Base-by-base conservation (phyloP, 2,888 invertebrate genomes). In the Xestia xanthographa region DNA sequence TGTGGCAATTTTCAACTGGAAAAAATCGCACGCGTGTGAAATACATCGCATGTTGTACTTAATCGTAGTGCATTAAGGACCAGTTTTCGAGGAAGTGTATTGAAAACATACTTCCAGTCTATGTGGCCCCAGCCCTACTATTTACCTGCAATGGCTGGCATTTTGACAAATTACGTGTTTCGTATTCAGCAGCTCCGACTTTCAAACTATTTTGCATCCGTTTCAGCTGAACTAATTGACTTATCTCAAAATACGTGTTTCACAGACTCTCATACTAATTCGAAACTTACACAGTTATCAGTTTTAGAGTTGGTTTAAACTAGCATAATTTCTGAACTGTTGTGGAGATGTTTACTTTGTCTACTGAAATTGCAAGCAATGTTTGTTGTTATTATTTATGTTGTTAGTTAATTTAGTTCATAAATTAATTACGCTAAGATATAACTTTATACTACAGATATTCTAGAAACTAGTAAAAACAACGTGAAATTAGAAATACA, bases 151-250 rank as follows among this genome's bases (percentile, higher is more conserved):
- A 12, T 11, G 38, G 8, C 20, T 43, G 63, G 22, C 72, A 72
- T 65, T 77, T 67, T 72, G 67, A 77, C 56, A 72, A 67, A 82
- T 72, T 41, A 72, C 72, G 12, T 68, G 22, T 63, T 77, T 72
- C 12, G 17, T 56, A 80, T 80, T 77, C 77, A 70, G 66, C 20
- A 48, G 17, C 14, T 48, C n/a, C 12, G 17, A 41, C 48, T 78
- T 43, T 6, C 56, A 74, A 83, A 62, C 34, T 41, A 50, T 68
- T 63, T 22, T 74, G 74, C 62, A 66, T 60, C 50, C 62, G 56
- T 75, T 83, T 50, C 14, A 62, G 29, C 12, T 1, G 58, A 74
- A 79, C 65, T 62, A 66, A 69, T 77, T 65, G 38, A 72, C 67
- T 53, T 70, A 70, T 60, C 56, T 38, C 22, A 5, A n/a, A 76